A percentile compares a stretch with the other conserved stretches of the same genome.
These are phyloP conservation scores for Lomographa bimaculata DNA, from an alignment of 2,888 invertebrate species.

Conservation along the genomic window DNA sequence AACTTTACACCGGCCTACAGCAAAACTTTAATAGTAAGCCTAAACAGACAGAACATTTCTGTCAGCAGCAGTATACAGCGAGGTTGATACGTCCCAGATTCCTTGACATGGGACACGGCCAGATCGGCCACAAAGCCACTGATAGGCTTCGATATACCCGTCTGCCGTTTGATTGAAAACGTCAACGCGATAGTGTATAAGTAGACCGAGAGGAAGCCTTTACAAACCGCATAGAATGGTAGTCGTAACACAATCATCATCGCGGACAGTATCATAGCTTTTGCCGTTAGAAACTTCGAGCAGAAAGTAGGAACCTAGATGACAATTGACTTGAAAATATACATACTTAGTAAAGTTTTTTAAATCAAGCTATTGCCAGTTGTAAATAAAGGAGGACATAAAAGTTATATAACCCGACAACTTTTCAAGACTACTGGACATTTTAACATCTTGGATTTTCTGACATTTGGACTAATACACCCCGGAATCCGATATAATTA, in stretches of 20 bases:
- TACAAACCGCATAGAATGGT: constrained; percentile 71
- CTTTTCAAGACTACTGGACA: no score
- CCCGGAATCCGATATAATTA: no score
- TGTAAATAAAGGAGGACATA: no score
- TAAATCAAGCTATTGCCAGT: no score
- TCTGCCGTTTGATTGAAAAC: constrained; percentile 48
- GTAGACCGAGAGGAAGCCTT: constrained; percentile 66
- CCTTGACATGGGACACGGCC: constrained; percentile 35
- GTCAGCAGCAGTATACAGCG: constrained; percentile 11
- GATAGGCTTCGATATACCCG: constrained; percentile 31
- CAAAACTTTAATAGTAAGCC: constrained; percentile 1
- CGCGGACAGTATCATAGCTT: constrained; percentile 6
- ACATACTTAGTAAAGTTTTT: no score
- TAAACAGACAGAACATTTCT: constrained; percentile 17
- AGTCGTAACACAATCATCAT: constrained; percentile 32
- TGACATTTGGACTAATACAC: no score
- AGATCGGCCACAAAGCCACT: constrained; percentile 34
- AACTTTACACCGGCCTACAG: background rate
- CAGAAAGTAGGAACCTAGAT: no score
- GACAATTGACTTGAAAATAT: no score
- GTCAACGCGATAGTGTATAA: constrained; percentile 60
- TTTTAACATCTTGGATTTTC: no score
- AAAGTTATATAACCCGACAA: no score
- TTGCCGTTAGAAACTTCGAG: background rate
- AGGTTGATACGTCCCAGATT: constrained; percentile 28